Evolutionary conservation across 64 coral and sea anemone genomes (phyloP).

Genomic region (Trachythela sp.): DNA sequence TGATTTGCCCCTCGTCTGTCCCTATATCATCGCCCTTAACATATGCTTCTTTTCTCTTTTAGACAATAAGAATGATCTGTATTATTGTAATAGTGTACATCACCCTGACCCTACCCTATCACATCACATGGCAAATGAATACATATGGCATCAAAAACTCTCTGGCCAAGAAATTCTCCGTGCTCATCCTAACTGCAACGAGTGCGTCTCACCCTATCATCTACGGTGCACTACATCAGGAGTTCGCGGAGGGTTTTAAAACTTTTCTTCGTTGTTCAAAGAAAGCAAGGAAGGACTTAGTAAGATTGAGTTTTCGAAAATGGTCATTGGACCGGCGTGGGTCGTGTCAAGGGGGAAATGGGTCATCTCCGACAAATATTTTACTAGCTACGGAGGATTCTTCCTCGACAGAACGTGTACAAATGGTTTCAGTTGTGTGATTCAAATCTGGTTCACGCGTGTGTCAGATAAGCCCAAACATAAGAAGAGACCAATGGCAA

Average conservation of each 20-base stretch:
- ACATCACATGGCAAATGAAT: neutral
- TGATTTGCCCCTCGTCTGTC: too few relatives aligned
- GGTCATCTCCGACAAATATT: too few relatives aligned
- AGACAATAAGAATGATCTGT: neutral
- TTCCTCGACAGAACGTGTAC: neutral
- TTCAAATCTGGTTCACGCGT: too few relatives aligned
- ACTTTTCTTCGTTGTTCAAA: slow-evolving; percentile 21
- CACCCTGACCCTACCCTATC: neutral
- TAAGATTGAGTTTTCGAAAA: neutral
- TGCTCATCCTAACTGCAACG: neutral
- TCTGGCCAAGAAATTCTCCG: neutral
- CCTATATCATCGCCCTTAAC: too few relatives aligned
- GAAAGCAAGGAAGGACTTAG: neutral
- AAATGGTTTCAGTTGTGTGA: neutral
- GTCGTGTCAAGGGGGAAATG: too few relatives aligned
- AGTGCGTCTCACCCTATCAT: neutral
- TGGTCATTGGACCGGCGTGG: too few relatives aligned
- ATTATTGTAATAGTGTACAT: neutral
- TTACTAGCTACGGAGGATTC: neutral
- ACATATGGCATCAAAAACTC: neutral
- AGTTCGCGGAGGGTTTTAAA: slow-evolving; percentile 51
- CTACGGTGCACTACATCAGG: slow-evolving; percentile 50
- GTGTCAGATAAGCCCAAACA: too few relatives aligned
- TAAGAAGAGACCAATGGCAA: too few relatives aligned
- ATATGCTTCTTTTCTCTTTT: neutral